Base-by-base conservation (phyloP, 64 coral and sea anemone species). In the Stichodactyla mertensii region DNA sequence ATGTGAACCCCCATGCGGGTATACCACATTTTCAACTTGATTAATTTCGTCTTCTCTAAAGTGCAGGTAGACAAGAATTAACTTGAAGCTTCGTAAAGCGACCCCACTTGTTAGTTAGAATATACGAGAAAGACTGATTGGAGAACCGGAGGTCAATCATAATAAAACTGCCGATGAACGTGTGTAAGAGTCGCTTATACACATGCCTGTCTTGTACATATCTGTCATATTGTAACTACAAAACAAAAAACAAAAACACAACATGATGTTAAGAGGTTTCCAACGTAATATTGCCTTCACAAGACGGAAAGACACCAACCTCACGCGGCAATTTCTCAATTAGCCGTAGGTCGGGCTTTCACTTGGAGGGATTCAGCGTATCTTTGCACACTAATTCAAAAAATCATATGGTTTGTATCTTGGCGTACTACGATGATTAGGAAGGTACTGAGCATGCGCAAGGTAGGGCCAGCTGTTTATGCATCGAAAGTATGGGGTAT, bases 151-250 rank as follows among this genome's bases (percentile, higher is more conserved):
- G 36, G 36, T 15, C 24, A 23, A 74, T 74, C 27, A 31, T 23
- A 31, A 31, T 31, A 23, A 31, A 13, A 74, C 1, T 45, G 36
- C 22, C 27, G 69, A 74, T 31, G 24, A 74, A 74, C 12, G 26
- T 13, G 27, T 23, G 69, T 74, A 74, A 74, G 24, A 31, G 22
- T 26, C 69, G 5, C 23, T 71, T 22, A 71, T 7, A 74, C 69
- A 31, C 69, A 74, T 74, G 69, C 12, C 27, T n/a, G 24, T 31
- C 22, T 31, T 14, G 22, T 70, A 22, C 69, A 13, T 74, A 74
- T 74, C 69, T 74, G 69, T 74, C 69, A 74, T 10, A 36, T 74
- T 23, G 69, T 74, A 74, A 23, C 69, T 74, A 74, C 69, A 19
- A 74, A 74, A 74, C 69, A 74, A 74, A 31, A 74, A 74, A 74